These are phyloP conservation scores for Mylabris phalerata DNA, from an alignment of 1,140 invertebrate species.

Conservation along the genomic window DNA sequence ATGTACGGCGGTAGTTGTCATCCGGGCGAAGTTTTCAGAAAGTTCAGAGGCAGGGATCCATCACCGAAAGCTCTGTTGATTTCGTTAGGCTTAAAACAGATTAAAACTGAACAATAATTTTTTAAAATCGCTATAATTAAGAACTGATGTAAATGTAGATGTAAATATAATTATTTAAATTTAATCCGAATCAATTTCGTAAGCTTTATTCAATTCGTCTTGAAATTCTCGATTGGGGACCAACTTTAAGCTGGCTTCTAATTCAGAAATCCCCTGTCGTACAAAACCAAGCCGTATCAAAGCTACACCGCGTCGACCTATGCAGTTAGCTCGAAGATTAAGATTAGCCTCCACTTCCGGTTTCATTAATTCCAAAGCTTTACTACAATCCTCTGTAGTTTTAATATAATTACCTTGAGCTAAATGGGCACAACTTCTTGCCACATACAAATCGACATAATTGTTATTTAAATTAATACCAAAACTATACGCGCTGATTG, in stretches of 20 bases:
- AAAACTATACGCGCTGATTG: constrained; percentile 73
- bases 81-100: constrained; percentile 49
- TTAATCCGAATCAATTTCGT: constrained; percentile 3
- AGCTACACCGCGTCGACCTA: constrained; percentile 63
- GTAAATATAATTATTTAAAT: constrained; percentile 3
- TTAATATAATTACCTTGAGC: constrained; percentile 51
- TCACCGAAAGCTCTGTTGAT: constrained; percentile 73
- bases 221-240: constrained; percentile 16
- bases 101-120: constrained; percentile 4
- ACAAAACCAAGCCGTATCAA: constrained; percentile 63
- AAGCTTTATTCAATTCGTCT: constrained; percentile 10
- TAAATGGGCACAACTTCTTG: constrained; percentile 70
- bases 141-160: constrained; percentile 4
- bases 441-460: constrained; percentile 65
- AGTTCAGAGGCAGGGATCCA: constrained; percentile 87
- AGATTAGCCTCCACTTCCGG: constrained; percentile 66
- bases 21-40: constrained; percentile 77
- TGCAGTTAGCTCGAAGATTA: constrained; percentile 59
- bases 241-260: constrained; percentile 63
- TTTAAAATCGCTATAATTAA: background rate
- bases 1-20: constrained; percentile 70
- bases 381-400: constrained; percentile 44
- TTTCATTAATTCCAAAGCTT: constrained; percentile 64
- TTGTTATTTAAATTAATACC: constrained; percentile 69
- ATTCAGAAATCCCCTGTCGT: constrained; percentile 65